Evolutionary conservation across 2,113 vertebrate species (phyloP).

Genomic region (Jaculus jaculus): DNA sequence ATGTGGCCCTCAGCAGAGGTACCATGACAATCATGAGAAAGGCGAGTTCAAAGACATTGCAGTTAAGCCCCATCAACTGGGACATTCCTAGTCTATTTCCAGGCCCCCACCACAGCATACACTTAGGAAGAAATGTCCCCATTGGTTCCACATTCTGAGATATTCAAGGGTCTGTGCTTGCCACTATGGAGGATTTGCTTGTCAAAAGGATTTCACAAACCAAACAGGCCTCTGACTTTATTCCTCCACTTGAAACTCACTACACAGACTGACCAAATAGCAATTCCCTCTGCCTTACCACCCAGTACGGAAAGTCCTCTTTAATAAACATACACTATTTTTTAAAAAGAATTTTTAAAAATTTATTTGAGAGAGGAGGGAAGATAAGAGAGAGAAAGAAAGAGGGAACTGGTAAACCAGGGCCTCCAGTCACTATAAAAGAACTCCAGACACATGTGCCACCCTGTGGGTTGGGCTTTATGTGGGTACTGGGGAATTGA

Average conservation of each 20-base stretch:
- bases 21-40: constrained; percentile 86
- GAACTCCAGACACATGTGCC: too few relatives aligned
- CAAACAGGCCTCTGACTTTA: constrained; percentile 55
- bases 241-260: constrained; percentile 61
- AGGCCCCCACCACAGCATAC: constrained; percentile 30
- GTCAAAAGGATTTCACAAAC: constrained; percentile 67
- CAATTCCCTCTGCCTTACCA: constrained; percentile 58
- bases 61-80: constrained; percentile 52
- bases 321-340: constrained; percentile 61
- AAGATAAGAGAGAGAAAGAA: too few relatives aligned
- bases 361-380: too few relatives aligned
- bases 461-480: too few relatives aligned
- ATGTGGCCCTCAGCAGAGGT: constrained; percentile 78
- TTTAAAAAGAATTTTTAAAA: not conserved
- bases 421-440: too few relatives aligned
- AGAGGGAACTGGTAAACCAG: too few relatives aligned
- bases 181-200: constrained; percentile 45
- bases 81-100: not conserved
- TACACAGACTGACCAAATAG: constrained; percentile 68
- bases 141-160: constrained; percentile 59
- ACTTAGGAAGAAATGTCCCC: constrained; percentile 71
- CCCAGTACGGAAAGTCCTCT: constrained; percentile 61
- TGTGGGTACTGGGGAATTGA: too few relatives aligned
- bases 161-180: constrained; percentile 38
- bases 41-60: constrained; percentile 83